A percentile compares a stretch with the other conserved stretches of the same genome.
These are phyloP conservation scores for Thunnus thynnus DNA, from an alignment of 2,113 vertebrate genomes.

Conservation along the genomic window DNA sequence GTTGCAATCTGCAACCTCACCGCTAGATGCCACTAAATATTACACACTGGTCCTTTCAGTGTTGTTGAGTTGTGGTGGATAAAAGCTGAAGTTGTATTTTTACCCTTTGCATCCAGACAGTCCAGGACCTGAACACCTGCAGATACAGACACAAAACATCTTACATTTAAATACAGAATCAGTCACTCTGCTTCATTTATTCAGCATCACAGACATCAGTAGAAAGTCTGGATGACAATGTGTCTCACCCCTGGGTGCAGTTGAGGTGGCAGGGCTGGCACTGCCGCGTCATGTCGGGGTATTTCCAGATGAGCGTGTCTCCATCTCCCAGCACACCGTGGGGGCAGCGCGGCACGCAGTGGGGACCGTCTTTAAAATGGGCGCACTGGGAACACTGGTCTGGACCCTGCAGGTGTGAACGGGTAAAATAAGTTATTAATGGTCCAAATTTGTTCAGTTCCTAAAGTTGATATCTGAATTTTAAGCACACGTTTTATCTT, in stretches of 20 bases:
- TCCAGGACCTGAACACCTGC: constrained; percentile 74
- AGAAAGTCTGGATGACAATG: no score
- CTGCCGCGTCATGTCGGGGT: constrained; percentile 76
- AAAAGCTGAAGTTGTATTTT: neutral
- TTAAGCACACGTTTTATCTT: no score
- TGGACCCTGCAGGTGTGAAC: constrained; percentile 82
- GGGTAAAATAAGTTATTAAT: neutral
- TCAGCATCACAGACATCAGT: neutral
- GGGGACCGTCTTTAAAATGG: constrained; percentile 88
- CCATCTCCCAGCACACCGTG: constrained; percentile 86
- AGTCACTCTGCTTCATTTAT: neutral
- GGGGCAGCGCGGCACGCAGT: constrained; percentile 90
- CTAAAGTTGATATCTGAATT: no score
- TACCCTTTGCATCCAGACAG: constrained; percentile 63
- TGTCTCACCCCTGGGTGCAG: constrained; percentile 89
- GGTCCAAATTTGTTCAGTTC: no score
- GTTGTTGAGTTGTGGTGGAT: no score
- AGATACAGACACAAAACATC: constrained; percentile 33
- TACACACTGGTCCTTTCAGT: no score
- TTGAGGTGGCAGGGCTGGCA: constrained; percentile 91
- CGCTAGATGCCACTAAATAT: no score
- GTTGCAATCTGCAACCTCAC: no score
- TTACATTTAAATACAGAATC: neutral
- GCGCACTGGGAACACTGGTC: constrained; percentile 89
- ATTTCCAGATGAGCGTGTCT: constrained; percentile 90